phyloP scores from a whole-genome alignment of 2,797 vertebrate genomes.

The Gallirallus australis region DNA sequence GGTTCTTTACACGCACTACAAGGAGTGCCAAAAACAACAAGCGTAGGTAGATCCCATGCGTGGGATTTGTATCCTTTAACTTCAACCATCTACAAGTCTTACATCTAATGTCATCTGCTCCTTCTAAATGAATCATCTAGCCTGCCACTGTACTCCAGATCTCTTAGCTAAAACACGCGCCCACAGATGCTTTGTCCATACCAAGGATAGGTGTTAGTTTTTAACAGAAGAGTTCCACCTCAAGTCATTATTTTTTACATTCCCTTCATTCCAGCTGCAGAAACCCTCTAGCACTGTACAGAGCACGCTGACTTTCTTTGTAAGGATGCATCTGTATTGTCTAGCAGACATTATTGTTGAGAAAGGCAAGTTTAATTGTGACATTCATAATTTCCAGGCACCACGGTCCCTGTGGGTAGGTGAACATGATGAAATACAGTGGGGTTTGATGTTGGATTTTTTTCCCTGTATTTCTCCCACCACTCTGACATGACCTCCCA shows the following conservation, averaged over 20 bases:
- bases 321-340: neutral
- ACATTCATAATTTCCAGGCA: neutral
- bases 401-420: neutral
- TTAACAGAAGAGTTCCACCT: neutral
- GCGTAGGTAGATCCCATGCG: fast-evolving
- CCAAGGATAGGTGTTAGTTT: neutral
- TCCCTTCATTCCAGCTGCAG: neutral
- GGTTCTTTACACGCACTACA: neutral
- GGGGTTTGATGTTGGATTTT: neutral
- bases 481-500: neutral
- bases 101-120: neutral
- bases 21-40: neutral
- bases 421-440: neutral
- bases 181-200: neutral
- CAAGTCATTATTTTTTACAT: neutral
- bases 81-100: neutral
- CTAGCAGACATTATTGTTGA: neutral
- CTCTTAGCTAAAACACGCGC: neutral
- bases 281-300: neutral
- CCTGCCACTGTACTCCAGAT: neutral
- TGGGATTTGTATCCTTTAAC: neutral
- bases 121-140: neutral
- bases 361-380: neutral
- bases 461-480: neutral
- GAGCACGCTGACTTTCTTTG: neutral